Evolutionary conservation across 2,113 vertebrate genomes (phyloP).

Genomic region (Xiphophorus hellerii): DNA sequence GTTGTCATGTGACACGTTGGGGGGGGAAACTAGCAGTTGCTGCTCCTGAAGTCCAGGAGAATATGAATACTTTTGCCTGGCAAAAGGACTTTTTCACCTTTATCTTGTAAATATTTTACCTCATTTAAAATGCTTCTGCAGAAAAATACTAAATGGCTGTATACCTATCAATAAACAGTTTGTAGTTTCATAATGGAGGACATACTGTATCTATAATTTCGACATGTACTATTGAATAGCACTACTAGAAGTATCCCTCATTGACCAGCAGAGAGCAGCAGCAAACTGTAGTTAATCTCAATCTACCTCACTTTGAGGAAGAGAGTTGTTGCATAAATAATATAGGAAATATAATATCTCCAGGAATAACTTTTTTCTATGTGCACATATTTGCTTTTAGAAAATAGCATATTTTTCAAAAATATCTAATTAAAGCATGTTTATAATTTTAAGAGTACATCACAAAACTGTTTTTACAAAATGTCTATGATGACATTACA

Average conservation of each 20-base stretch:
- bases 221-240: too few relatives aligned
- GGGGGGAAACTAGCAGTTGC: neutral
- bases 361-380: neutral
- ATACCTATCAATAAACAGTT: neutral
- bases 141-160: neutral
- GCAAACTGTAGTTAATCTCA: neutral
- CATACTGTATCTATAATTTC: neutral
- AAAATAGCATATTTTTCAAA: too few relatives aligned
- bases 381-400: too few relatives aligned
- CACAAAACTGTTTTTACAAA: neutral
- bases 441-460: too few relatives aligned
- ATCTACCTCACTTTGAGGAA: slow-evolving; percentile 7
- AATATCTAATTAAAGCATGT: too few relatives aligned
- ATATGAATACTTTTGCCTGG: neutral
- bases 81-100: too few relatives aligned
- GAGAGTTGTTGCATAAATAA: neutral
- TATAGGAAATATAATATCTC: neutral
- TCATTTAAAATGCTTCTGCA: neutral
- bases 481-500: neutral
- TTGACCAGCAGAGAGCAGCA: slow-evolving; percentile 48
- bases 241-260: neutral
- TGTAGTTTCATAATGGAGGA: too few relatives aligned
- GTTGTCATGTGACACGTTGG: neutral
- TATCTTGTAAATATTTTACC: neutral
- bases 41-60: too few relatives aligned